Percentiles rank a stretch among this genome's conserved stretches.
Evolutionary conservation across 2,888 invertebrate genomes (phyloP).

Genomic region (Drosophila imparisetae): DNA sequence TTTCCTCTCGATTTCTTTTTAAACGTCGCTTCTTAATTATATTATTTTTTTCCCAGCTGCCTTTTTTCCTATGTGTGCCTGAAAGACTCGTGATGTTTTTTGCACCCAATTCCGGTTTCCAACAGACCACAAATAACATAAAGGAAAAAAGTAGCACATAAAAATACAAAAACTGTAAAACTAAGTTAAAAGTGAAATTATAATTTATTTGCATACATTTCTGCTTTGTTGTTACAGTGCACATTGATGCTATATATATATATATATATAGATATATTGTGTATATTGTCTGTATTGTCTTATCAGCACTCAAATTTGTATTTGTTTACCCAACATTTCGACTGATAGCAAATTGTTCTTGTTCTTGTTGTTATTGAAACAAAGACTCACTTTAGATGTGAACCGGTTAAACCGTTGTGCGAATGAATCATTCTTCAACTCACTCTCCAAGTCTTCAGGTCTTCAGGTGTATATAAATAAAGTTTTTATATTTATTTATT

Average conservation of each 20-base stretch:
- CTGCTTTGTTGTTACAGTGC: slow-evolving; percentile 17
- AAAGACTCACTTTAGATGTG: background rate
- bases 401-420: slow-evolving; percentile 1
- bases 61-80: slow-evolving; percentile 20
- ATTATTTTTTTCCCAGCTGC: slow-evolving; percentile 40
- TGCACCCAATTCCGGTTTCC: slow-evolving; percentile 69
- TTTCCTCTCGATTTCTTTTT: slow-evolving; percentile 61
- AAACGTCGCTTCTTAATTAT: slow-evolving; percentile 28
- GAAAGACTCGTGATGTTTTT: slow-evolving; percentile 52
- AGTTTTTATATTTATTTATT: slow-evolving; percentile 37
- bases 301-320: slow-evolving; percentile 34
- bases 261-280: too few relatives aligned
- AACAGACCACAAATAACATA: slow-evolving; percentile 3
- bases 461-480: slow-evolving; percentile 3
- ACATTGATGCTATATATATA: slow-evolving; percentile 19
- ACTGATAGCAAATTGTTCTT: slow-evolving; percentile 28
- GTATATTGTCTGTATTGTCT: slow-evolving; percentile 14
- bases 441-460: background rate
- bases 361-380: background rate
- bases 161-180: slow-evolving; percentile 36
- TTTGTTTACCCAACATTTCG: slow-evolving; percentile 30
- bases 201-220: slow-evolving; percentile 6
- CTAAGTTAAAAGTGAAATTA: slow-evolving; percentile 53
- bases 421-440: slow-evolving; percentile 27
- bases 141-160: slow-evolving; percentile 15